phyloP scores from a whole-genome alignment of 2,888 invertebrate species.

The Caenorhabditis plicata region DNA sequence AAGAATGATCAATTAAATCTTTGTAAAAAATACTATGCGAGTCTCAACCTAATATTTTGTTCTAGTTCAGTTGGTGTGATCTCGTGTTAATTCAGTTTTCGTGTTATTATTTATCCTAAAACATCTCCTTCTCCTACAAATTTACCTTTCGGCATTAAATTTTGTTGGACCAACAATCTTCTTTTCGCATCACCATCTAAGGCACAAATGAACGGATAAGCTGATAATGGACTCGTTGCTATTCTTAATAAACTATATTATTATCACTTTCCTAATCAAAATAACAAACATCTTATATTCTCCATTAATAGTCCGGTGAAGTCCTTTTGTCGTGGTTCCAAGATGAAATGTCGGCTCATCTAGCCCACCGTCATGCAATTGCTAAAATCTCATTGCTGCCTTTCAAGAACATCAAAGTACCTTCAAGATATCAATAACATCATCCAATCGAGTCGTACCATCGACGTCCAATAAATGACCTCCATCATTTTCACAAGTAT shows the following conservation, averaged over 20 bases:
- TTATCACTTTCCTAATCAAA: background rate
- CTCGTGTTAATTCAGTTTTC: too few relatives aligned
- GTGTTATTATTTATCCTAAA: too few relatives aligned
- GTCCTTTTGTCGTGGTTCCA: slow-evolving; percentile 25
- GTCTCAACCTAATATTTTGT: too few relatives aligned
- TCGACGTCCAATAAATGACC: slow-evolving; percentile 23
- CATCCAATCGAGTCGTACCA: slow-evolving; percentile 10
- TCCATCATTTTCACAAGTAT: slow-evolving; percentile 22
- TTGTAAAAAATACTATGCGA: too few relatives aligned
- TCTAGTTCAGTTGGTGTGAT: too few relatives aligned
- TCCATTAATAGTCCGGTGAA: slow-evolving; percentile 24
- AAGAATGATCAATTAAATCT: too few relatives aligned
- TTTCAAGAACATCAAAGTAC: slow-evolving; percentile 2
- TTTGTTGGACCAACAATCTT: slow-evolving; percentile 44
- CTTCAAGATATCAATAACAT: slow-evolving; percentile 23
- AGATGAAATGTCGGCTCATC: slow-evolving; percentile 26
- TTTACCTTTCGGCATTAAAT: slow-evolving; percentile 35
- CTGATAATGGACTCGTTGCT: slow-evolving; percentile 27
- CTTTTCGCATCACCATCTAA: slow-evolving; percentile 37
- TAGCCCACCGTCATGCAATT: slow-evolving; percentile 23
- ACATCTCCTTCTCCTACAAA: background rate
- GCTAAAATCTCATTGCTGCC: background rate
- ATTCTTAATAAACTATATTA: slow-evolving; percentile 20
- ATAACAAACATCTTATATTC: slow-evolving; percentile 29
- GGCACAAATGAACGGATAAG: slow-evolving; percentile 49